Evolutionary conservation across 2,888 invertebrate genomes (phyloP).

Genomic region (Stratiomys singularior): DNA sequence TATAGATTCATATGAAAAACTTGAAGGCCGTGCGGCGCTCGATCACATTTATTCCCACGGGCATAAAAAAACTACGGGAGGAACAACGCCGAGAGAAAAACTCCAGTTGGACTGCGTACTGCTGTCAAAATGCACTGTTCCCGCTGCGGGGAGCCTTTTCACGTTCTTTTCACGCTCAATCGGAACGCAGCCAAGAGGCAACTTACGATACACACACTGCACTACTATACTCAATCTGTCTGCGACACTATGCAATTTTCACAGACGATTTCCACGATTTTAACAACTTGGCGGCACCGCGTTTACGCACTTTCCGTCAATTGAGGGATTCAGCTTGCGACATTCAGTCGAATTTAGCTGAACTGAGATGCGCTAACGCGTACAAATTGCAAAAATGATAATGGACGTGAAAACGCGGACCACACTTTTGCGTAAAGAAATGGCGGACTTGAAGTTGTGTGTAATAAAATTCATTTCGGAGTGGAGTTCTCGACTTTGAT

Average conservation of each 20-base stretch:
- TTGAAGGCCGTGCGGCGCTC: conserved; percentile 42
- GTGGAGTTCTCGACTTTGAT: conserved; percentile 10
- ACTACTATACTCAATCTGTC: not conserved
- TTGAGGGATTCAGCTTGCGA: not conserved
- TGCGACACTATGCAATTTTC: conserved; percentile 20
- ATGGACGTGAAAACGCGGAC: conserved; percentile 50
- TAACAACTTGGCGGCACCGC: not conserved
- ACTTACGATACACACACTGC: conserved; percentile 17
- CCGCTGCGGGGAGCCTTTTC: conserved; percentile 21
- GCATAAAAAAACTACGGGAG: not conserved
- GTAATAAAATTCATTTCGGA: conserved; percentile 49
- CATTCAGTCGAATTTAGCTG: not conserved
- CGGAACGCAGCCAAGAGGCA: not conserved
- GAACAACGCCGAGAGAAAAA: not conserved
- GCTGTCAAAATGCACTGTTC: conserved; percentile 28
- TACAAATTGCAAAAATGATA: conserved; percentile 19
- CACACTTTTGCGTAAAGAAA: conserved; percentile 53
- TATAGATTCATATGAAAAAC: conserved; percentile 23
- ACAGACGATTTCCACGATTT: conserved; percentile 10
- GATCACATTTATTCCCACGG: not conserved
- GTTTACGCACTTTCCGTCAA: not conserved
- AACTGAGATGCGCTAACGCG: conserved; percentile 13
- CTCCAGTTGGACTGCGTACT: not conserved
- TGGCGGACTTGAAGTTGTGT: conserved; percentile 53
- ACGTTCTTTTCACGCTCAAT: not conserved